Percentiles rank a stretch among this genome's conserved stretches.
Evolutionary conservation across 2,113 vertebrate genomes (phyloP).

Genomic region (Aegotheles bennettii): DNA sequence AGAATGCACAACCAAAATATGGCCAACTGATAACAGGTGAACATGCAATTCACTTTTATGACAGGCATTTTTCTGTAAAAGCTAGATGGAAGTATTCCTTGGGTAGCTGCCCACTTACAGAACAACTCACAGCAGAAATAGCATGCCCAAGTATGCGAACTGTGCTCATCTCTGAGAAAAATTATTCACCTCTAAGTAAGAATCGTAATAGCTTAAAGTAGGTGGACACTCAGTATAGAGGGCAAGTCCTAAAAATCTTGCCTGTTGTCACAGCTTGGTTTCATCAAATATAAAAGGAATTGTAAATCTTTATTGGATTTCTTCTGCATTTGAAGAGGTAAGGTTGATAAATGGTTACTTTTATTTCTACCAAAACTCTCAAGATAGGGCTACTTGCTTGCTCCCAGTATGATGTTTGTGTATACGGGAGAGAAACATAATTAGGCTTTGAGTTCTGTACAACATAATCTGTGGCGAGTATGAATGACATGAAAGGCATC

Average conservation of each 20-base stretch:
- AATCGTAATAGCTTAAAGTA: background rate
- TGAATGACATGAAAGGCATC: constrained; percentile 61
- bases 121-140: background rate
- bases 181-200: background rate
- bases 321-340: background rate
- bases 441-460: constrained; percentile 61
- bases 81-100: background rate
- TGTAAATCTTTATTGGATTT: background rate
- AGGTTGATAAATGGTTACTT: constrained; percentile 20
- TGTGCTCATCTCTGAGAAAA: background rate
- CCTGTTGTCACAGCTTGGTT: background rate
- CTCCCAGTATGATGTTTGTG: constrained; percentile 46
- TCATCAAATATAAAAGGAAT: background rate
- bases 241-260: background rate
- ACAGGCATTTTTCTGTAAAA: background rate
- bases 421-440: constrained; percentile 13
- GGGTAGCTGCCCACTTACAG: background rate
- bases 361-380: background rate
- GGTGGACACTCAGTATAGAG: background rate
- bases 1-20: background rate
- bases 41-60: background rate
- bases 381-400: constrained; percentile 1
- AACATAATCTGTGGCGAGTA: constrained; percentile 52
- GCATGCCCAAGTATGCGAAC: background rate
- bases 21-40: background rate